Evolutionary conservation across 64 coral and sea anemone species (phyloP).

Genomic region (Astreopora myriophthalma): DNA sequence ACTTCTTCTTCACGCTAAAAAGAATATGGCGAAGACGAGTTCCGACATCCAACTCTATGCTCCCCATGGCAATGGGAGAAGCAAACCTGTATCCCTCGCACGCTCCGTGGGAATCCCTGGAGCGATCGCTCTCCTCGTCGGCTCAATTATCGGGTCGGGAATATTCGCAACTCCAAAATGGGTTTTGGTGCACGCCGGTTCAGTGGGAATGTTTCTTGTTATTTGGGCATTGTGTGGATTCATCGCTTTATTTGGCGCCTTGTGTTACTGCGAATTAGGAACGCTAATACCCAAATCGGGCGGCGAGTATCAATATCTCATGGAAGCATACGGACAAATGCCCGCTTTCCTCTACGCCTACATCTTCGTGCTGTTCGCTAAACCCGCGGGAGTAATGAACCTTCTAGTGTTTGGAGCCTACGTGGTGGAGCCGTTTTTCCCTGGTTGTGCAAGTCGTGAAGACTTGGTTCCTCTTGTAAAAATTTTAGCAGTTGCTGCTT

Average conservation of each 20-base stretch:
- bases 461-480: conserved; percentile 72
- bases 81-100: neutral
- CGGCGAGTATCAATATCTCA: conserved; percentile 76
- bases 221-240: conserved; percentile 86
- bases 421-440: conserved; percentile 77
- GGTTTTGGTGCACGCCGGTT: conserved; percentile 82
- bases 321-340: conserved; percentile 79
- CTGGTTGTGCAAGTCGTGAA: conserved; percentile 68
- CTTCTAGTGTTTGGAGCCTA: conserved; percentile 88
- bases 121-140: conserved; percentile 66
- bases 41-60: no score
- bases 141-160: conserved; percentile 79
- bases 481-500: conserved; percentile 81
- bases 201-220: conserved; percentile 80
- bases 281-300: conserved; percentile 80
- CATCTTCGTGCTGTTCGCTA: conserved; percentile 70
- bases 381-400: conserved; percentile 72
- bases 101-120: conserved; percentile 62
- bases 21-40: no score
- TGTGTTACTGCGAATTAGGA: conserved; percentile 88
- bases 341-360: conserved; percentile 84
- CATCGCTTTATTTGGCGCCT: conserved; percentile 61
- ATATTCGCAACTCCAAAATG: conserved; percentile 92
- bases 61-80: no score
- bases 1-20: no score